A percentile compares a stretch with the other conserved stretches of the same genome.
Conservation (phyloP, 2,888 invertebrate species). For the Macropis europaea region DNA sequence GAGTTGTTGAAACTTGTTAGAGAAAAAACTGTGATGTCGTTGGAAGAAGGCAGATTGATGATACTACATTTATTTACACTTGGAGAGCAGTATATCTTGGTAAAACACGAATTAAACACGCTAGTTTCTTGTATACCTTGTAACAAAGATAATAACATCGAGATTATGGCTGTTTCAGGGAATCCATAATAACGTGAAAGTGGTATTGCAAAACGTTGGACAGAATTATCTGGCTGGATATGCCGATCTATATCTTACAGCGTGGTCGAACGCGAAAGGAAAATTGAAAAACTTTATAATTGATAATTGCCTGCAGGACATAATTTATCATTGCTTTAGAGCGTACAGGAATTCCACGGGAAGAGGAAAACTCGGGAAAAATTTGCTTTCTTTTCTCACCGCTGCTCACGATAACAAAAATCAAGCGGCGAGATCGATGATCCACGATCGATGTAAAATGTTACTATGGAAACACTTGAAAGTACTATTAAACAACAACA, state of each 20-base stretch:
- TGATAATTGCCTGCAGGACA: constrained; percentile 51
- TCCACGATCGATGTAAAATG: constrained; percentile 46
- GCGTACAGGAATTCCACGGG: constrained; percentile 43
- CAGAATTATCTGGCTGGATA: constrained; percentile 29
- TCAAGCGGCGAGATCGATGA: constrained; percentile 30
- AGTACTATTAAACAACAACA: constrained; percentile 36
- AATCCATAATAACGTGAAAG: constrained; percentile 55
- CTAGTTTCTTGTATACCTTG: no score
- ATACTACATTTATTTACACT: constrained; percentile 55
- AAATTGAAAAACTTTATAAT: constrained; percentile 42
- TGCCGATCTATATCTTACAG: constrained; percentile 55
- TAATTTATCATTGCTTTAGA: constrained; percentile 59
- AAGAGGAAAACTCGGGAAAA: constrained; percentile 52
- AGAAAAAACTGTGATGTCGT: constrained; percentile 44
- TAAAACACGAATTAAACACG: constrained; percentile 25
- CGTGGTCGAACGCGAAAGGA: constrained; percentile 42
- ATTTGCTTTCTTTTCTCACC: constrained; percentile 52
- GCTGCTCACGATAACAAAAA: constrained; percentile 40
- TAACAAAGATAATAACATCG: no score
- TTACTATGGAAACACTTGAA: constrained; percentile 58
- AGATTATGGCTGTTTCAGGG: constrained; percentile 36
- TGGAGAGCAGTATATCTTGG: constrained; percentile 58
- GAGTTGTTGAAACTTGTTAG: constrained; percentile 46
- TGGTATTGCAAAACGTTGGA: constrained; percentile 42
- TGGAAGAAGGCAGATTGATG: constrained; percentile 53